These are phyloP conservation scores for Aleiodes leptofemur DNA, from an alignment of 2,888 invertebrate genomes.

Conservation along the genomic window DNA sequence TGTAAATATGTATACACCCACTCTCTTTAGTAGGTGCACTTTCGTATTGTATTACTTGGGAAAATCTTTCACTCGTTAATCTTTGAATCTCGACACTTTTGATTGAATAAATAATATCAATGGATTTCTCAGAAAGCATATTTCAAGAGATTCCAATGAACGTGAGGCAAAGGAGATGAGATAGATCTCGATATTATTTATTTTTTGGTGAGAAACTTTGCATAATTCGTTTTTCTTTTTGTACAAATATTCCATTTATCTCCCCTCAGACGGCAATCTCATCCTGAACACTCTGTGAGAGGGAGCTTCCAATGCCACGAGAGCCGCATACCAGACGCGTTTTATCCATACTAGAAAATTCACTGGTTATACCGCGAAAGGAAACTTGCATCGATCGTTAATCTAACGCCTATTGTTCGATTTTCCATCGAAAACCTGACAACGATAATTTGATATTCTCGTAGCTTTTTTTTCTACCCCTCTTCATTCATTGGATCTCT, in stretches of 20 bases:
- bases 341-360: constrained; percentile 13
- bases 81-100: background rate
- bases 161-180: too few species aligned
- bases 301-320: constrained; percentile 5
- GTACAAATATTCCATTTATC: background rate
- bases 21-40: constrained; percentile 42
- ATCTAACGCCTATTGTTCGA: constrained; percentile 43
- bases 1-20: constrained; percentile 44
- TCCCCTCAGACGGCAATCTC: constrained; percentile 7
- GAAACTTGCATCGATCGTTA: constrained; percentile 47
- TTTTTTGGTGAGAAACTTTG: background rate
- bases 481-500: constrained; percentile 27
- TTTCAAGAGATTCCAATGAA: background rate
- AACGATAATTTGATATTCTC: constrained; percentile 45
- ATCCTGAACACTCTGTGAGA: constrained; percentile 1
- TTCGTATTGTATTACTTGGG: constrained; percentile 44
- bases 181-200: background rate
- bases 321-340: constrained; percentile 22
- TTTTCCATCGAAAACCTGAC: constrained; percentile 31
- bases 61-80: constrained; percentile 38
- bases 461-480: constrained; percentile 24
- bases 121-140: too few species aligned
- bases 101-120: too few species aligned
- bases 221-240: background rate
- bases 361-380: constrained; percentile 31